phyloP scores from a whole-genome alignment of 2,113 vertebrate genomes.

The Protobothrops mucrosquamatus region DNA sequence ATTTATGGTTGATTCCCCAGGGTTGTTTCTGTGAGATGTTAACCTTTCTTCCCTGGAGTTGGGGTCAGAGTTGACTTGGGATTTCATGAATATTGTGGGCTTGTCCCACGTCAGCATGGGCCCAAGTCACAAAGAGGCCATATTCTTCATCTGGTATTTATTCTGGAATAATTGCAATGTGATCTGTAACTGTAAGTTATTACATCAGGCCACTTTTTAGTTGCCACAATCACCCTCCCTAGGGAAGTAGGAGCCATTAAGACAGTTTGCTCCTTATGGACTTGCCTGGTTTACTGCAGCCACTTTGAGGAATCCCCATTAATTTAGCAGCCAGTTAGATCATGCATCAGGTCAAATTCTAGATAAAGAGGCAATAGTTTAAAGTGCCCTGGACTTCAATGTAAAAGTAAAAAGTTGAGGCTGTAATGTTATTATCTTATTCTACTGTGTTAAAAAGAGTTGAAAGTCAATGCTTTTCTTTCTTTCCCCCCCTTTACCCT shows the following conservation, averaged over 20 bases:
- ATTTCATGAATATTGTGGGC: not conserved
- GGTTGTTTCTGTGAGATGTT: not conserved
- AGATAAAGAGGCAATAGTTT: not conserved
- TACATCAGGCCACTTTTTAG: not conserved
- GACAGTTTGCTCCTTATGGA: not conserved
- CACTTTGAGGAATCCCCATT: not conserved
- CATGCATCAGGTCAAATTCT: not conserved
- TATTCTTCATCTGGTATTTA: not conserved
- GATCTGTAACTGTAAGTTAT: not conserved
- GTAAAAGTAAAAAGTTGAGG: not conserved
- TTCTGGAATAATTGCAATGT: not conserved
- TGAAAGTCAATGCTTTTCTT: not conserved
- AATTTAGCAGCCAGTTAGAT: not conserved
- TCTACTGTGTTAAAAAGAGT: not conserved
- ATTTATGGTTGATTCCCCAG: not conserved
- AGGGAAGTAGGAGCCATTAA: not conserved
- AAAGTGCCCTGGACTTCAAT: not conserved
- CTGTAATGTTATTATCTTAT: not conserved
- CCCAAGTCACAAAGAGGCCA: not conserved
- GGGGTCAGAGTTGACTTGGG: not conserved
- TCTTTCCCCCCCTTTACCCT: not conserved
- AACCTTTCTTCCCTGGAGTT: not conserved
- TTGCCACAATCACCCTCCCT: not conserved
- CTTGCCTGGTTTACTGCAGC: not conserved
- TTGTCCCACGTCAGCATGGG: not conserved